A percentile compares a stretch with the other conserved stretches of the same genome.
phyloP scores from a whole-genome alignment of 2,797 vertebrate species.

The Hipposideros larvatus region DNA sequence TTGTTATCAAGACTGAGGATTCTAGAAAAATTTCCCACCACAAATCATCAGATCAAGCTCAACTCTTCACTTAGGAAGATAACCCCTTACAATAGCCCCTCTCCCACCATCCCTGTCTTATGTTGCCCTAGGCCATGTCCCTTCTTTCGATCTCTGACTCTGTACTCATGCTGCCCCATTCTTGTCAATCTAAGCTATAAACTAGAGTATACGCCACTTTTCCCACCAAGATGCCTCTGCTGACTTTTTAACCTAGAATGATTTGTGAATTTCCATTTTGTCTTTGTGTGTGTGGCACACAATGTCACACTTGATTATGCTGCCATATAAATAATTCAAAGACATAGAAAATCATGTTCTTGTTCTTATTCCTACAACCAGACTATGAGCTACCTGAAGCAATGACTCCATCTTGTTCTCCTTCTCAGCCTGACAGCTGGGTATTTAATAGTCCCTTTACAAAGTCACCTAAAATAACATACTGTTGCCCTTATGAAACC shows the following conservation, averaged over 20 bases:
- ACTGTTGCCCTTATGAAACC: not conserved
- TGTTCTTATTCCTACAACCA: not conserved
- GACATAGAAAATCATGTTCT: not conserved
- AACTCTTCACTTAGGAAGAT: not conserved
- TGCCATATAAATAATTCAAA: conserved; percentile 21
- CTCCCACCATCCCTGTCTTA: not conserved
- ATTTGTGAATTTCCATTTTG: not conserved
- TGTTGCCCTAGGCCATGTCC: not conserved
- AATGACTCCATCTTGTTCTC: not conserved
- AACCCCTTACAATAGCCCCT: not conserved
- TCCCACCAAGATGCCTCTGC: not conserved
- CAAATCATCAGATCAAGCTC: not conserved
- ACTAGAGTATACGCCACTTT: not conserved
- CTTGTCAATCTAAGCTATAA: not conserved
- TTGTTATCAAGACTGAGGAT: not conserved
- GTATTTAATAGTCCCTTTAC: not conserved
- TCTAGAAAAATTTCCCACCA: conserved; percentile 10
- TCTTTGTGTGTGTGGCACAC: not conserved
- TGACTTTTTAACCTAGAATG: not conserved
- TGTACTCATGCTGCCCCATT: not conserved
- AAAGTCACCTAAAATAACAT: not conserved
- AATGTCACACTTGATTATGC: not conserved
- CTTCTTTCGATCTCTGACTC: not conserved
- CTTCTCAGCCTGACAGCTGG: not conserved
- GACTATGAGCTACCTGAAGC: not conserved